Percentiles rank a stretch among this genome's conserved stretches.
Evolutionary conservation across 2,797 vertebrate species (phyloP).

Genomic region (Spondyliosoma cantharus): DNA sequence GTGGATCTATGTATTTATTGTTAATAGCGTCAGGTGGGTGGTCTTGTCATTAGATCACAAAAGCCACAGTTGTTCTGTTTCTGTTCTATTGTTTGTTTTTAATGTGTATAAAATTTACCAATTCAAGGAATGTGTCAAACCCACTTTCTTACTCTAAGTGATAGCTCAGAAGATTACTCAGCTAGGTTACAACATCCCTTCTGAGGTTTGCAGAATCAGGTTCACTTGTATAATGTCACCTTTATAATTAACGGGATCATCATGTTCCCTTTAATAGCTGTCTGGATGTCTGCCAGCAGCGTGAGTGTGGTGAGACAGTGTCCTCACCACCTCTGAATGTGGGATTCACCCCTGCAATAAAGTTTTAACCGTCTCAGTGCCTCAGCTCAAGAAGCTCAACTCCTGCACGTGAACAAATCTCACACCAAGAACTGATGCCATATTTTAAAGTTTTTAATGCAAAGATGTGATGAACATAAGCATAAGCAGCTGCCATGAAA

Average conservation of each 20-base stretch:
- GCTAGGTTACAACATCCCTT: conserved; percentile 59
- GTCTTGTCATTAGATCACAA: conserved; percentile 27
- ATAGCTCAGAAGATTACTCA: conserved; percentile 62
- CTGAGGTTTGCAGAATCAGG: conserved; percentile 66
- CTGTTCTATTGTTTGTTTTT: conserved; percentile 5
- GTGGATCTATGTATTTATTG: conserved; percentile 28
- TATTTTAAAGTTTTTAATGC: conserved; percentile 3
- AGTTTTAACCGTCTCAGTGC: conserved; percentile 11
- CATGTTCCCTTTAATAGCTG: conserved; percentile 76
- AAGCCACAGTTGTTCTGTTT: conserved; percentile 20
- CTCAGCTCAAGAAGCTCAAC: neutral
- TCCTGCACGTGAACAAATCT: neutral
- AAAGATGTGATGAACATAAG: conserved; percentile 8
- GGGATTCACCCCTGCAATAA: conserved; percentile 47
- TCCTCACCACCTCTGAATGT: conserved; percentile 56
- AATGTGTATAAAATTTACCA: conserved; percentile 38
- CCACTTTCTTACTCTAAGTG: conserved; percentile 41
- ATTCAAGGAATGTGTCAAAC: conserved; percentile 28
- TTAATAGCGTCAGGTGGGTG: conserved; percentile 33
- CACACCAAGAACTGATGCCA: neutral
- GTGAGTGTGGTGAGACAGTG: conserved; percentile 56
- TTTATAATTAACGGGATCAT: conserved; percentile 81
- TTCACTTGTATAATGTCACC: conserved; percentile 75
- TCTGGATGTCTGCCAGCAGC: conserved; percentile 67
- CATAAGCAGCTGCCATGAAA: conserved; percentile 17